Evolutionary conservation across 2,113 vertebrate species (phyloP).

Genomic region (Phalacrocorax pelagicus): DNA sequence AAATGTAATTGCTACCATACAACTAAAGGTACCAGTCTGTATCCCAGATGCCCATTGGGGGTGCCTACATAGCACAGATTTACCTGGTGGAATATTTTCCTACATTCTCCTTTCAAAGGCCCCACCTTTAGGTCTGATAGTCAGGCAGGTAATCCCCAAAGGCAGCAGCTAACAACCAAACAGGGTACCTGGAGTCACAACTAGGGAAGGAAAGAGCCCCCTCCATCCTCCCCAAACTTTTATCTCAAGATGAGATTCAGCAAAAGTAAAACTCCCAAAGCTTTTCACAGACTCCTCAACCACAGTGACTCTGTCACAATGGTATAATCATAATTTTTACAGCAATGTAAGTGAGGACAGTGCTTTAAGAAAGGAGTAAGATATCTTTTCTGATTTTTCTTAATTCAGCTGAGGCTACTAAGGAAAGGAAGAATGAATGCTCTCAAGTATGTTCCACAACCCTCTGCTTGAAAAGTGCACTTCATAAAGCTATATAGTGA

Average conservation of each 20-base stretch:
- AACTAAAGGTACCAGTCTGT: neutral
- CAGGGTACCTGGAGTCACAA: neutral
- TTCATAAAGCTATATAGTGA: neutral
- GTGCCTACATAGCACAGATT: neutral
- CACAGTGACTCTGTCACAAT: neutral
- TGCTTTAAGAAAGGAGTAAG: neutral
- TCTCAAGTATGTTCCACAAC: neutral
- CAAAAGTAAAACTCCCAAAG: neutral
- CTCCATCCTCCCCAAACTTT: neutral
- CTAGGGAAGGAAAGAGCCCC: neutral
- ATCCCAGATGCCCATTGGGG: accelerated
- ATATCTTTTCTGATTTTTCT: neutral
- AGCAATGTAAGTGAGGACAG: neutral
- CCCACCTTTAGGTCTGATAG: neutral
- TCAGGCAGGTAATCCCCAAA: neutral
- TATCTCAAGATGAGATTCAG: neutral
- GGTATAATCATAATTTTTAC: neutral
- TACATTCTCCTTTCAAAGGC: neutral
- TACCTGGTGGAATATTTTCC: neutral
- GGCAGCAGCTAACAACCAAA: neutral
- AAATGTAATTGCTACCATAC: neutral
- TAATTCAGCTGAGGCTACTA: neutral
- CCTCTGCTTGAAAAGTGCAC: neutral
- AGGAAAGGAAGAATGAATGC: neutral
- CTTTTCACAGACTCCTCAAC: neutral